A percentile compares a stretch with the other conserved stretches of the same genome.
Evolutionary conservation across 2,888 invertebrate genomes (phyloP).

Genomic region (Vandiemenella viatica): DNA sequence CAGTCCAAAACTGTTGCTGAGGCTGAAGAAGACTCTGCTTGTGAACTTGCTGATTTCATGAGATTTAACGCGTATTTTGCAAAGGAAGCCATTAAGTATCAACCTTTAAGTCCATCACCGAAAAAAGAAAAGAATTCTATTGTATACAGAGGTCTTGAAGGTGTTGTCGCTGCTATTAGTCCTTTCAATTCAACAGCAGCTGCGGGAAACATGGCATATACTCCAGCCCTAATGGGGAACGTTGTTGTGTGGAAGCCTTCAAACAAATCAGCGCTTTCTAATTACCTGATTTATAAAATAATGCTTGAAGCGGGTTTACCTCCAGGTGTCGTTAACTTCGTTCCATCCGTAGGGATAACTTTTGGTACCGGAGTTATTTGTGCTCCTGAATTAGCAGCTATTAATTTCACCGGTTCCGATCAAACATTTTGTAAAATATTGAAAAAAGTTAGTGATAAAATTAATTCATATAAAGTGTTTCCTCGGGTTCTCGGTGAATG

Average conservation of each 20-base stretch:
- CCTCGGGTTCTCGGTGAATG: conserved; percentile 92
- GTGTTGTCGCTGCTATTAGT: conserved; percentile 92
- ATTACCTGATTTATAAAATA: conserved; percentile 85
- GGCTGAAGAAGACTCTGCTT: conserved; percentile 93
- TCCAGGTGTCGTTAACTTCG: conserved; percentile 92
- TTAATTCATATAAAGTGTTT: conserved; percentile 70
- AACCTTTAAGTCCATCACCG: conserved; percentile 73
- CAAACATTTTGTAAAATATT: conserved; percentile 85
- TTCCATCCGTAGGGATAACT: conserved; percentile 89
- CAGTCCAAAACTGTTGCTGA: conserved; percentile 92
- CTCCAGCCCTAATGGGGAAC: conserved; percentile 88
- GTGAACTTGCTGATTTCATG: conserved; percentile 91
- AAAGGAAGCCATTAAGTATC: conserved; percentile 73
- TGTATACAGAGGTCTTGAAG: conserved; percentile 85
- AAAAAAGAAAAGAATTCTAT: conserved; percentile 66
- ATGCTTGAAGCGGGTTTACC: conserved; percentile 93
- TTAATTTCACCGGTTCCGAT: conserved; percentile 91
- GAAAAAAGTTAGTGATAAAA: conserved; percentile 81
- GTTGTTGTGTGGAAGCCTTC: conserved; percentile 96
- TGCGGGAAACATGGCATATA: conserved; percentile 88
- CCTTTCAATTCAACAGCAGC: conserved; percentile 99
- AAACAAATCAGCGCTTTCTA: conserved; percentile 89
- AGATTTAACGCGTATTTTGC: conserved; percentile 64
- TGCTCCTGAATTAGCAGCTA: conserved; percentile 74
- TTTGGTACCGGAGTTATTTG: conserved; percentile 83